Conservation (phyloP, 2,888 invertebrate genomes). For the Conops quadrifasciatus region DNA sequence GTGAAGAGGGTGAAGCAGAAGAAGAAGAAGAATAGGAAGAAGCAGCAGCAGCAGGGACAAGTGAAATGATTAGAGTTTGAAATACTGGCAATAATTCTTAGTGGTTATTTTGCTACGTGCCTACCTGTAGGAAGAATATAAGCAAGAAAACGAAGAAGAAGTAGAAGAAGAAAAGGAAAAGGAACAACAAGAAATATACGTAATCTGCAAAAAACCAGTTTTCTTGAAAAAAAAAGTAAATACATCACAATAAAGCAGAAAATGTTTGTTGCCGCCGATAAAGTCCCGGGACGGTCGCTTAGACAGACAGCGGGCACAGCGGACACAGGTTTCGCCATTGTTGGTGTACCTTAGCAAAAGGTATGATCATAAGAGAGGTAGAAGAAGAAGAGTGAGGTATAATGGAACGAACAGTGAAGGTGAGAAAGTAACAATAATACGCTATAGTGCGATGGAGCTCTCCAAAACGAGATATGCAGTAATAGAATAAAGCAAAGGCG, state of each 20-base stretch:
- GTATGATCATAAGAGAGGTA: no score
- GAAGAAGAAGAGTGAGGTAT: no score
- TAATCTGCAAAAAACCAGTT: conserved; percentile 25
- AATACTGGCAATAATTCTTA: conserved; percentile 16
- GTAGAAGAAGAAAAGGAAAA: neutral
- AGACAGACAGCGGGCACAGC: neutral
- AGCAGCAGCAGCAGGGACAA: no score
- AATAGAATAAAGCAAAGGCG: no score
- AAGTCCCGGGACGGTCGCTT: neutral
- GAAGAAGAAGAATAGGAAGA: no score
- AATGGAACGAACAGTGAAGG: no score
- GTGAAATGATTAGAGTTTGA: no score
- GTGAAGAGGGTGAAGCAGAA: conserved; percentile 12
- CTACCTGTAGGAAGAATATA: neutral
- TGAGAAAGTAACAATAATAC: no score
- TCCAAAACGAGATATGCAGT: no score
- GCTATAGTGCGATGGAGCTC: no score
- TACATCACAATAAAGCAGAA: no score
- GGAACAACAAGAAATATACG: neutral
- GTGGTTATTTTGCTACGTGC: conserved; percentile 11
- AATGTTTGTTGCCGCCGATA: no score
- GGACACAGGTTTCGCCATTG: neutral
- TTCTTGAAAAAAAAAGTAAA: neutral
- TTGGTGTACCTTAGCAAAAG: neutral
- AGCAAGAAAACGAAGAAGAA: neutral